phyloP scores from a whole-genome alignment of 2,797 vertebrate species.

The Eremophila alpestris region DNA sequence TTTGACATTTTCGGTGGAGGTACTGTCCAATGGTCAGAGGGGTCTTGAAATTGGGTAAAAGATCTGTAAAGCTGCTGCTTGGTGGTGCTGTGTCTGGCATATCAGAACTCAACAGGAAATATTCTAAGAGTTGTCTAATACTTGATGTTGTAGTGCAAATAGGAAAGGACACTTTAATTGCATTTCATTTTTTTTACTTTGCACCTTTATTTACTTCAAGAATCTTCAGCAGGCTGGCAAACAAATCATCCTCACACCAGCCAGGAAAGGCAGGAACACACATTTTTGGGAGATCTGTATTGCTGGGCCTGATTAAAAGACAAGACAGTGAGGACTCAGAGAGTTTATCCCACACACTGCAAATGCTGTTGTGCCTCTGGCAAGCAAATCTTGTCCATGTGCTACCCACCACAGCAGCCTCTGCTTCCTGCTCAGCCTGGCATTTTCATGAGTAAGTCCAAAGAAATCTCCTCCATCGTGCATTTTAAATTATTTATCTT shows the following conservation, averaged over 20 bases:
- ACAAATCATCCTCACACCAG: background rate
- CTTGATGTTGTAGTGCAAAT: background rate
- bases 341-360: background rate
- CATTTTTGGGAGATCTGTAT: background rate
- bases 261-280: background rate
- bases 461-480: background rate
- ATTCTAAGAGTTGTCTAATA: background rate
- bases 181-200: background rate
- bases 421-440: background rate
- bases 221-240: background rate
- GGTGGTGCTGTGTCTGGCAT: background rate
- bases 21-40: background rate
- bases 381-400: background rate
- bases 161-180: background rate
- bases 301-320: background rate
- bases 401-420: background rate
- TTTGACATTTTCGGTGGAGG: background rate
- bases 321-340: background rate
- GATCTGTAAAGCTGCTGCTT: background rate
- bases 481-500: background rate
- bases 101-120: background rate
- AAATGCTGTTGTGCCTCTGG: background rate
- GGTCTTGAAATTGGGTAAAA: background rate
- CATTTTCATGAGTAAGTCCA: background rate
- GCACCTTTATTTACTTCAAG: background rate